A percentile compares a stretch with the other conserved stretches of the same genome.
Conservation (phyloP, 2,797 vertebrate species). For the Semotilus atromaculatus region DNA sequence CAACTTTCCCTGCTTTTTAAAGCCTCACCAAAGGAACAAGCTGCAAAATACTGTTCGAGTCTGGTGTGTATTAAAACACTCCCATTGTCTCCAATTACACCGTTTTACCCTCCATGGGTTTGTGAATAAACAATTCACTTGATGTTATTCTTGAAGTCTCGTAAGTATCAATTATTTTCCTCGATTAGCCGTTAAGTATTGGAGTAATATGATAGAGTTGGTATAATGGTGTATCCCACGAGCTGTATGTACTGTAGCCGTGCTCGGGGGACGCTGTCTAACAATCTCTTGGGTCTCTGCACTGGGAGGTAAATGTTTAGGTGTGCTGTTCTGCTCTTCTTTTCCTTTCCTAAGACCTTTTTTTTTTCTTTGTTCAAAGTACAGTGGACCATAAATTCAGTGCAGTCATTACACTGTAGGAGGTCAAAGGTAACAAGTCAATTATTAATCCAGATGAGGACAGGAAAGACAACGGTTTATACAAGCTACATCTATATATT, state of each 20-base stretch:
- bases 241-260: background rate
- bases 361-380: slow-evolving; percentile 27
- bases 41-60: slow-evolving; percentile 37
- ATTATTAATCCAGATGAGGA: slow-evolving; percentile 36
- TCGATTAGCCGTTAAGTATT: slow-evolving; percentile 48
- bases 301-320: slow-evolving; percentile 44
- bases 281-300: slow-evolving; percentile 7
- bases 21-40: slow-evolving; percentile 45
- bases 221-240: background rate
- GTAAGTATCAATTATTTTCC: slow-evolving; percentile 56
- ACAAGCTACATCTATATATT: background rate
- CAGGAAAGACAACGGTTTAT: background rate
- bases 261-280: slow-evolving; percentile 14
- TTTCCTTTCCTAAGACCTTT: background rate
- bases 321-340: slow-evolving; percentile 17
- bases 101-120: slow-evolving; percentile 48
- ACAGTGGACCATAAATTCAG: slow-evolving; percentile 15
- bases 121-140: slow-evolving; percentile 48
- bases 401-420: slow-evolving; percentile 10
- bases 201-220: background rate
- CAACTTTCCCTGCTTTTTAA: slow-evolving; percentile 6
- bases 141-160: slow-evolving; percentile 55
- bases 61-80: slow-evolving; percentile 42
- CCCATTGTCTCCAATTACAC: slow-evolving; percentile 34
- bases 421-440: slow-evolving; percentile 39